phyloP scores from a whole-genome alignment of 30 jellyfish, hydroid and myxozoan species.

The Pseudorhiza aurosa region DNA sequence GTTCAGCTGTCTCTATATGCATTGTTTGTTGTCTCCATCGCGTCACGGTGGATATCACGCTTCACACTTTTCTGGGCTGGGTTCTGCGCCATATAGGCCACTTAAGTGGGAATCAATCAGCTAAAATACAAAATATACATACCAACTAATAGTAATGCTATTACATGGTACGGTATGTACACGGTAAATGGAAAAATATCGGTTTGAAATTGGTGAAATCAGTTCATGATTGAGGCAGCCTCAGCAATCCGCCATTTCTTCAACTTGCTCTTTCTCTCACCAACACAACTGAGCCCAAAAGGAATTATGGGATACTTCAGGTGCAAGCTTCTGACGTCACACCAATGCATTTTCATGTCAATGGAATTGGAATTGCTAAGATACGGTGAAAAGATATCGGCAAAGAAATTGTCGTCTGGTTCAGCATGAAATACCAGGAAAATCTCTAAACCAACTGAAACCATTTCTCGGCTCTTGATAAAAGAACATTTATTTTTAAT shows the following conservation, averaged over 20 bases:
- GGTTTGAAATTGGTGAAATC: conserved; percentile 29
- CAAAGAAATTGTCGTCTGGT: no score
- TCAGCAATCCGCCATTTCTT: conserved; percentile 61
- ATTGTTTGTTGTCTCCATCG: conserved; percentile 63
- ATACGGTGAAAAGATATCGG: no score
- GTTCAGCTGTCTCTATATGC: conserved; percentile 59
- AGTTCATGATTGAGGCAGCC: conserved; percentile 15
- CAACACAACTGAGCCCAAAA: conserved; percentile 46
- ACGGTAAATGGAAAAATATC: not conserved
- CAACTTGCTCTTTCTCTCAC: conserved; percentile 51
- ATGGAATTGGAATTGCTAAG: no score
- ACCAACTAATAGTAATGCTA: conserved; percentile 16
- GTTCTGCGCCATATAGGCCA: conserved; percentile 16
- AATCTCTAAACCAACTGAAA: no score
- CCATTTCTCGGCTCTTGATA: no score
- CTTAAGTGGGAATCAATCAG: not conserved
- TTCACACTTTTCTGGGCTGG: conserved; percentile 43
- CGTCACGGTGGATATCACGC: conserved; percentile 63
- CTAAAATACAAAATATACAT: not conserved
- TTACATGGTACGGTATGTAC: conserved; percentile 40
- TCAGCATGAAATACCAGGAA: no score
- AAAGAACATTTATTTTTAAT: no score
- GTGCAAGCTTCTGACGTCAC: conserved; percentile 40
- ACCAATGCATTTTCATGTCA: not conserved
- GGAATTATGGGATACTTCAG: conserved; percentile 66